These are phyloP conservation scores for Psophia crepitans DNA, from an alignment of 2,113 vertebrate genomes.

Conservation along the genomic window DNA sequence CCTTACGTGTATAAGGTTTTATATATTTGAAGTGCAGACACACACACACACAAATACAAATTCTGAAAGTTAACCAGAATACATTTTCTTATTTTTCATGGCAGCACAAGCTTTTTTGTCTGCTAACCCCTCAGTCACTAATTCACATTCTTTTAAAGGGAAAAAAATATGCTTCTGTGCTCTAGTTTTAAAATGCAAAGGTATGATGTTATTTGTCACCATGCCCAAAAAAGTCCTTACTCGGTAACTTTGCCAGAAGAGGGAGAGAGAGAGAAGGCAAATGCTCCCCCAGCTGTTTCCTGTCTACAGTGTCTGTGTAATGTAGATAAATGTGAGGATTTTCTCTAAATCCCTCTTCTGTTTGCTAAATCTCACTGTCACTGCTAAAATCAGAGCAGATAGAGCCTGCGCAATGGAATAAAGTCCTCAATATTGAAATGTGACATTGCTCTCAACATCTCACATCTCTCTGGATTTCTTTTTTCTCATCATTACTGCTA, in stretches of 20 bases:
- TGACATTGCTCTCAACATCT: slow-evolving; percentile 96
- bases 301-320: slow-evolving; percentile 99
- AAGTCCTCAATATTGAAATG: slow-evolving; percentile 99
- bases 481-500: slow-evolving; percentile 97
- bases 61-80: slow-evolving; percentile 66
- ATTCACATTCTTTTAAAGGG: slow-evolving; percentile 77
- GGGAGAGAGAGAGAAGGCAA: slow-evolving; percentile 92
- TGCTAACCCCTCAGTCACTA: slow-evolving; percentile 72
- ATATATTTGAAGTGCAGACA: background rate
- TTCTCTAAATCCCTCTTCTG: slow-evolving; percentile 99
- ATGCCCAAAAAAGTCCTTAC: slow-evolving; percentile 98
- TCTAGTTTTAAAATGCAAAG: slow-evolving; percentile 85
- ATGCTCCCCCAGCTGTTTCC: slow-evolving; percentile 99
- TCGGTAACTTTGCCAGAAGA: slow-evolving; percentile 98
- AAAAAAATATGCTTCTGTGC: slow-evolving; percentile 79
- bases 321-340: slow-evolving; percentile 99
- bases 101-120: slow-evolving; percentile 63
- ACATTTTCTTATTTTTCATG: slow-evolving; percentile 50
- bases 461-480: slow-evolving; percentile 93
- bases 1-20: background rate
- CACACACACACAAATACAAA: background rate
- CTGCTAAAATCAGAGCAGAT: slow-evolving; percentile 91
- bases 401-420: slow-evolving; percentile 99
- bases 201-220: slow-evolving; percentile 99
- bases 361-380: slow-evolving; percentile 99